These are phyloP conservation scores for Norana najaformis DNA, from an alignment of 2,888 invertebrate genomes.

Conservation along the genomic window DNA sequence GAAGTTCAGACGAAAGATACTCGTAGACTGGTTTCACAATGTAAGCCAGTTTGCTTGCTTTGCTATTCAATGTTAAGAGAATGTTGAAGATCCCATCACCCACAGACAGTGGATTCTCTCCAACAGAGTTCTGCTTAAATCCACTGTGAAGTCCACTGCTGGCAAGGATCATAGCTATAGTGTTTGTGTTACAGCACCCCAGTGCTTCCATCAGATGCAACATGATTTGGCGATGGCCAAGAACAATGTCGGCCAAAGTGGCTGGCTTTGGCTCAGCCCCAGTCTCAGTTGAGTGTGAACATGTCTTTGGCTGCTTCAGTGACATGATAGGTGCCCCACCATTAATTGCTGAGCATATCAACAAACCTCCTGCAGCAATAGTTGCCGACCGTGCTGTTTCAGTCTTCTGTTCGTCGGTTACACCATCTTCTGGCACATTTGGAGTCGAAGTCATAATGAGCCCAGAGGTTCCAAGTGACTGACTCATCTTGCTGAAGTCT, in stretches of 20 bases:
- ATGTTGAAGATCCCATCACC: slow-evolving; percentile 87
- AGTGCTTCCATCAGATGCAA: slow-evolving; percentile 78
- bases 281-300: slow-evolving; percentile 32
- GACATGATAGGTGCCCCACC: not conserved
- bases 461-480: slow-evolving; percentile 38
- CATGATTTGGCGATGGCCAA: slow-evolving; percentile 72
- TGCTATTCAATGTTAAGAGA: slow-evolving; percentile 75
- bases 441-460: slow-evolving; percentile 42
- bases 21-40: slow-evolving; percentile 78
- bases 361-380: not conserved
- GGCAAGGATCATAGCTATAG: slow-evolving; percentile 68
- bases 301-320: slow-evolving; percentile 10
- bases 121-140: slow-evolving; percentile 53
- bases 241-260: slow-evolving; percentile 54
- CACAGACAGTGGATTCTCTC: slow-evolving; percentile 71
- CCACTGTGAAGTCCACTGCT: slow-evolving; percentile 41
- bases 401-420: slow-evolving; percentile 85
- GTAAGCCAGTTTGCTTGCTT: slow-evolving; percentile 75
- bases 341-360: too few species aligned
- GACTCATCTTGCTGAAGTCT: slow-evolving; percentile 52
- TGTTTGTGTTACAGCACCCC: slow-evolving; percentile 75
- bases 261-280: slow-evolving; percentile 16
- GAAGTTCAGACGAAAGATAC: slow-evolving; percentile 67
- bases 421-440: slow-evolving; percentile 60
- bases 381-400: slow-evolving; percentile 49